Base-by-base conservation (phyloP, 2,797 vertebrate genomes). In the Rachycentron canadum region DNA sequence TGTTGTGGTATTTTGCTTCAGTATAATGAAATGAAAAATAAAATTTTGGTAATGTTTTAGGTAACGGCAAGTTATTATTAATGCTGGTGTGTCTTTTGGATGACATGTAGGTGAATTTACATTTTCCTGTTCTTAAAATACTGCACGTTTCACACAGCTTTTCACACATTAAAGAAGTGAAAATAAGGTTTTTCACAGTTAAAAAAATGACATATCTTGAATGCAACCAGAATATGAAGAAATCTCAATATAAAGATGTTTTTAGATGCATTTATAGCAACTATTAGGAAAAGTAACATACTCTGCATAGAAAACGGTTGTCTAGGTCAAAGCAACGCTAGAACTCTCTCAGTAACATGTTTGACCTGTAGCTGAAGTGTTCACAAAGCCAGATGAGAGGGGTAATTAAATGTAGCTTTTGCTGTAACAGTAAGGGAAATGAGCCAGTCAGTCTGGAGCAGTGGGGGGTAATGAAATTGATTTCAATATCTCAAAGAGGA, bases 401-500 rank as follows among this genome's bases (percentile, higher is more conserved):
- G 57, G 57, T 82, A 68, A 88, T 89, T 79, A 87, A 82, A 85
- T 82, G 68, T 67, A 81, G 19, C 17, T 83, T 82, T 67, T 59
- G 50, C 73, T 78, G 28, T 70, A 76, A 80, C 59, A 64, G 76
- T 70, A 75, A 67, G 87, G 81, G 85, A 87, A 88, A 89, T 76
- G 70, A 92, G 86, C 58, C 71, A 70, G 77, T 84, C 79, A 79
- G 78, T 86, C 84, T 85, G 77, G 63, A 72, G 79, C 80, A 68
- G 72, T 17, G 41, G 82, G 58, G 68, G 70, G 68, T 69, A 79
- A 77, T 87, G 71, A 73, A 73, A 85, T 84, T 81, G 80, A 89
- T 87, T 82, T 82, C 69, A 90, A 73, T 76, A 86, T 83, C 81
- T 83, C 69, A 0, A 38, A 84, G 72, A 88, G 84, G 81, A 88